Evolutionary conservation across 2,888 invertebrate genomes (phyloP), one percentile per base, ranked within the genome.

Genomic region (Drosophila lacicola): DNA sequence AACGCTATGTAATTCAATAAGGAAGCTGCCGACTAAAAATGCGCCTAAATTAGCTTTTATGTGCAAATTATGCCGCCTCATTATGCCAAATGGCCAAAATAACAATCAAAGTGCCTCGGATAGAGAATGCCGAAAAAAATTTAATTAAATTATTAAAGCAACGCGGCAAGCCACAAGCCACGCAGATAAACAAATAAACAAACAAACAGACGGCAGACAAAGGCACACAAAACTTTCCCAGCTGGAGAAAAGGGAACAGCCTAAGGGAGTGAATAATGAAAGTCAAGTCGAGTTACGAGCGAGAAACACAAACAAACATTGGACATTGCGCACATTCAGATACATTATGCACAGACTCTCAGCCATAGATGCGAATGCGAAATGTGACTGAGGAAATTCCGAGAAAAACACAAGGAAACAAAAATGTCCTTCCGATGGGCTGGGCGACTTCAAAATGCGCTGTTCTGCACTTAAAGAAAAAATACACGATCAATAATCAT

Each of bases 101-200:
- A 82, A 82, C 84, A 80, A 80, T 82, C 73, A 81, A 76, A 82
- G 77, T 76, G 62, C 25, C 64, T 53, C 66, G 66, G 64, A 64
- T 64, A 46, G n/a, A 25, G 21, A 36, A 36, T 41, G 25, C 25
- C 17, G 42, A 60, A 64, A 79, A 74, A 78, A 73, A 73, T 78
- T 84, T 82, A 84, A 82, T 84, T 82, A 80, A 80, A 82, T 82
- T 84, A 84, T 82, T 82, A 84, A 82, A 84, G 84, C 76, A 65
- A 54, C 60, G 76, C 69, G 87, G 75, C 74, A 81, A 89, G 68
- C 84, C 89, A 81, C 80, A 87, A 57, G 36, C 66, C 56, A 64
- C 47, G 33, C 80, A 77, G 63, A 68, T 58, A 71, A 58, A 68
- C 62, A 77, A 65, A 61, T 47, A 62, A 66, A 64, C 78, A 58